Percentiles rank a stretch among this genome's conserved stretches.
These are phyloP conservation scores for Amphipoea oculea DNA, from an alignment of 2,888 invertebrate genomes.

Conservation along the genomic window DNA sequence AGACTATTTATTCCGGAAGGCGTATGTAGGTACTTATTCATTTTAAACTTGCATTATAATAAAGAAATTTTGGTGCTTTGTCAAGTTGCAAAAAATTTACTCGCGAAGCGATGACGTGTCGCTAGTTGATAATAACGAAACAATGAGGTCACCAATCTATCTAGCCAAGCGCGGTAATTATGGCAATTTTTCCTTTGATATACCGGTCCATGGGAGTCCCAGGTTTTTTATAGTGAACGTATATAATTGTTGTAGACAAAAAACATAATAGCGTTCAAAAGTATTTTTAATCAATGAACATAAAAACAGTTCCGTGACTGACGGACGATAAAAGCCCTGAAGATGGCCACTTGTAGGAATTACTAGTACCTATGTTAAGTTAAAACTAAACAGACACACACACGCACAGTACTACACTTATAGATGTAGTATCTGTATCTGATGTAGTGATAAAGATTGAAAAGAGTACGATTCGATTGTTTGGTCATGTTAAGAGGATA, in stretches of 20 bases:
- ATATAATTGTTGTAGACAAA: not conserved
- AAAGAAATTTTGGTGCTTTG: not conserved
- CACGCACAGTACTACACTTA: no score
- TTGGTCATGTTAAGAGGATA: no score
- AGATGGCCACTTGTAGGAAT: not conserved
- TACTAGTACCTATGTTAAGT: not conserved
- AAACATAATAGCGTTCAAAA: not conserved
- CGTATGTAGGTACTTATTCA: no score
- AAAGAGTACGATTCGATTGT: no score
- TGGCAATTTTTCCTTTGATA: not conserved
- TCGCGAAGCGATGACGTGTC: not conserved
- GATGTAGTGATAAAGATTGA: no score
- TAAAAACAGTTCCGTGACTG: slow-evolving; percentile 18
- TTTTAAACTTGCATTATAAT: not conserved
- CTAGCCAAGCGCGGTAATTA: not conserved
- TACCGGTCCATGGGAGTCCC: slow-evolving; percentile 1
- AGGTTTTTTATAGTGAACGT: not conserved
- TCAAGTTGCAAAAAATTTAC: not conserved
- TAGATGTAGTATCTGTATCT: no score
- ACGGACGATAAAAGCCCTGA: not conserved
- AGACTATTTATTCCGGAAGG: no score
- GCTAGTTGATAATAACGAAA: not conserved
- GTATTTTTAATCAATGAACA: not conserved
- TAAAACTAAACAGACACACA: not conserved
- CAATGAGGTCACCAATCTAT: not conserved